Conservation (phyloP, 2,113 vertebrate genomes). For the Ctenodactylus gundi region DNA sequence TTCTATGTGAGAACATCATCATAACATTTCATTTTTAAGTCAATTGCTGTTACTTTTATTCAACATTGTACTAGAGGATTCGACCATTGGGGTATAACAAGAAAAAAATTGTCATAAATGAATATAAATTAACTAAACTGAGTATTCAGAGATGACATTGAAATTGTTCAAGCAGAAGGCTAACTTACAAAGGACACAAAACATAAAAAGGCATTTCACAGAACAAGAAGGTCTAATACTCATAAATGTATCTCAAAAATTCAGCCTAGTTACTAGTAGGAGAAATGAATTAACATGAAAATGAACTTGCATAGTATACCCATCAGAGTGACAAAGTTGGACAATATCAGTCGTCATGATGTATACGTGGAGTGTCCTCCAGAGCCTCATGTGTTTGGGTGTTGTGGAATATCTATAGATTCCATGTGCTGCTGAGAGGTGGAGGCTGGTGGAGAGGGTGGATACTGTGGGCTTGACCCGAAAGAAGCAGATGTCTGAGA, state of each 20-base stretch:
- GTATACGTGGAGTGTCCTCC: too few species aligned
- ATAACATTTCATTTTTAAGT: neutral
- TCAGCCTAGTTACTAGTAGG: neutral
- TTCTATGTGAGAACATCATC: neutral
- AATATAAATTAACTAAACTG: neutral
- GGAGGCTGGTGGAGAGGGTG: too few species aligned
- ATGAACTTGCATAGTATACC: neutral
- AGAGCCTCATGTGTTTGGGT: too few species aligned
- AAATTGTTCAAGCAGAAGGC: neutral
- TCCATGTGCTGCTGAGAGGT: too few species aligned
- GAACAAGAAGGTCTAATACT: neutral
- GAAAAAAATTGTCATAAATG: slow-evolving; percentile 18
- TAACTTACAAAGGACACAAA: neutral
- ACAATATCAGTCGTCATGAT: neutral
- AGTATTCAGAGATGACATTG: slow-evolving; percentile 18
- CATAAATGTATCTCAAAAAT: neutral
- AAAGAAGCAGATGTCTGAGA: too few species aligned
- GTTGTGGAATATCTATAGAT: too few species aligned
- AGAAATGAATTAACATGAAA: neutral
- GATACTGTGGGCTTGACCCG: too few species aligned
- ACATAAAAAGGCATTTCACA: neutral
- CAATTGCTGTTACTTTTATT: neutral
- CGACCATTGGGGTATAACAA: neutral
- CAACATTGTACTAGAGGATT: neutral
- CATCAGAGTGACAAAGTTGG: neutral